Evolutionary conservation across 2,113 vertebrate species (phyloP).

Genomic region (Phyllostomus hastatus): DNA sequence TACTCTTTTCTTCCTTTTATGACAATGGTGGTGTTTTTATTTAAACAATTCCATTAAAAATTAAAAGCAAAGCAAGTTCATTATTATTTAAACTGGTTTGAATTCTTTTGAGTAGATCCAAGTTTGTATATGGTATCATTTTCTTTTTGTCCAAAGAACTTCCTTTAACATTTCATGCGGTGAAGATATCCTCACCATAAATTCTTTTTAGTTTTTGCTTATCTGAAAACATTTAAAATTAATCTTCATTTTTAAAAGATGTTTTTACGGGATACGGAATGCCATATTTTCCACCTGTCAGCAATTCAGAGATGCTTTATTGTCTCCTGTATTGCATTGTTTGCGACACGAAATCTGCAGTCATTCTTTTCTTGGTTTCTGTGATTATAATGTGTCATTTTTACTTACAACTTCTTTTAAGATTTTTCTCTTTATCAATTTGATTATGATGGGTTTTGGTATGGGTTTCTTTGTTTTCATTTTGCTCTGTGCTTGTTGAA

Average conservation of each 20-base stretch:
- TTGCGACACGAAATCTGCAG: neutral
- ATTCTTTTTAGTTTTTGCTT: constrained; percentile 5
- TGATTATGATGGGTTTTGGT: neutral
- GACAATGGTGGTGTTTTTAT: neutral
- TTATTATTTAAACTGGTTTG: neutral
- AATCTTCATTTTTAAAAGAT: constrained; percentile 29
- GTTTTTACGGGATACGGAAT: neutral
- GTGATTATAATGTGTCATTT: neutral
- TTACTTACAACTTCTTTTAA: neutral
- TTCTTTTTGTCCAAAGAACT: constrained; percentile 2
- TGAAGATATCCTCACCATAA: neutral
- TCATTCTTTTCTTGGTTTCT: constrained; percentile 26
- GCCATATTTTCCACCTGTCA: neutral
- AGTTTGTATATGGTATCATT: neutral
- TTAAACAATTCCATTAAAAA: neutral
- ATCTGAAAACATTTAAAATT: constrained; percentile 36
- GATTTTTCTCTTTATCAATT: constrained; percentile 5
- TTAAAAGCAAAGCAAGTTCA: neutral
- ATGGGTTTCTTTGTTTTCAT: constrained; percentile 6
- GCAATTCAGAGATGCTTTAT: neutral
- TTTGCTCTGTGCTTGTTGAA: neutral
- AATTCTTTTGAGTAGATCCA: neutral
- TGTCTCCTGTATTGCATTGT: constrained; percentile 7
- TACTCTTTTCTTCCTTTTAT: no score
- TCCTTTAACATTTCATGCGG: neutral